Conservation (phyloP, 2,797 vertebrate genomes). For the Thunnus albacares region DNA sequence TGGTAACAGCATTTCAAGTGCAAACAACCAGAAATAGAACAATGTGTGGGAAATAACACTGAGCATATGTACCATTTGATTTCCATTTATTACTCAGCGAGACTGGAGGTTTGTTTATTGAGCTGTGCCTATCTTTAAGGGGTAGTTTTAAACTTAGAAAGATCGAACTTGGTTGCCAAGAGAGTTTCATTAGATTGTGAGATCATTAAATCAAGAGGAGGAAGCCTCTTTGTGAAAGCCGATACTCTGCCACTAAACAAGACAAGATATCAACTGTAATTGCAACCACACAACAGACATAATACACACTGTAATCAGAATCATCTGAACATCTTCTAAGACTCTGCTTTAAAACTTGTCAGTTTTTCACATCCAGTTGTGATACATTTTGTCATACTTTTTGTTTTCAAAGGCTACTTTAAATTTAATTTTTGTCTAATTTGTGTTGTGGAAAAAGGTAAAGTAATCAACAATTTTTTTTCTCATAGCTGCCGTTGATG, state of each 20-base stretch:
- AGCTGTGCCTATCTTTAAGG: constrained; percentile 4
- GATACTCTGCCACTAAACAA: not conserved
- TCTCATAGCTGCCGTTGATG: no score
- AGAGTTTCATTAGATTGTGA: constrained; percentile 49
- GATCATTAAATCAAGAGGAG: constrained; percentile 12
- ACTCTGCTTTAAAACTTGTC: no score
- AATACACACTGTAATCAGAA: no score
- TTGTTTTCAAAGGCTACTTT: no score
- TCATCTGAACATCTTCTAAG: no score
- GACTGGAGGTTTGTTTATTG: constrained; percentile 18
- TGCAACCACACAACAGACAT: not conserved
- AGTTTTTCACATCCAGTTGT: no score
- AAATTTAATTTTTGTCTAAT: no score
- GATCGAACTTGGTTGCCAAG: constrained; percentile 8
- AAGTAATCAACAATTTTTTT: no score
- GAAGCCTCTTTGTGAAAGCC: constrained; percentile 7
- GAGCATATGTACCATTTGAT: constrained; percentile 16
- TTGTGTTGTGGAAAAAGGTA: no score
- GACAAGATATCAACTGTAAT: not conserved
- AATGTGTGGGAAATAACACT: constrained; percentile 32
- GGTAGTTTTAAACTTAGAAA: constrained; percentile 30
- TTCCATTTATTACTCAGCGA: constrained; percentile 10
- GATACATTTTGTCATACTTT: no score
- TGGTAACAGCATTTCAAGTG: constrained; percentile 8
- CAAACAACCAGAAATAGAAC: constrained; percentile 37